Evolutionary conservation across 2,797 vertebrate genomes (phyloP), one percentile per base, ranked within the genome.

Genomic region (Furcifer pardalis): DNA sequence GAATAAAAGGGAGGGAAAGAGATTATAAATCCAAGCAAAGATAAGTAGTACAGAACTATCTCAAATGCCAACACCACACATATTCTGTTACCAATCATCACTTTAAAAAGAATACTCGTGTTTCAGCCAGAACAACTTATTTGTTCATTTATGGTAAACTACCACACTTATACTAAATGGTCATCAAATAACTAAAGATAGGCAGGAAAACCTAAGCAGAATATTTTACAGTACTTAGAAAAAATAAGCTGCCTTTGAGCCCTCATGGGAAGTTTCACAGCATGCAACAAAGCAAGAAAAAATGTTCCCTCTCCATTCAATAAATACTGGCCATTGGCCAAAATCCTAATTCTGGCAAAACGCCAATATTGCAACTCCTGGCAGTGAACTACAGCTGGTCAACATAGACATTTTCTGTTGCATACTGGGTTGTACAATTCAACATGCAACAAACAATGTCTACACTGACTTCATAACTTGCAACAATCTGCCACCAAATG

Each of bases 21-120:
- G n/a, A 81, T 62, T 71, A 71, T 71, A 81, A 65, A 86, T 81
- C 76, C 79, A 86, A 69, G 13, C 32, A 77, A n/a, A 71, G 40
- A 27, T 35, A 69, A 59, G 78, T 44, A 52, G 7, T 77, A 27
- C 66, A 76, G 40, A 52, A 76, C 56, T 52, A 27, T 49, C 21
- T 40, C 17, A 21, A 80, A 77, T 0, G 44, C 52, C 23, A 74
- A 37, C 32, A 65, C 35, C 46, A 42, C 9, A 62, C 27, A 44
- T 15, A 72, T 60, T 37, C 37, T 32, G 2, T 77, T 81, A 88
- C 2, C 32, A 89, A 79, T 77, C 2, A n/a, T 32, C 81, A 8
- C 1, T 46, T 2, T 21, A 8, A 17, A 5, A 77, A 25, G 21
- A 1, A 77, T 69, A 81, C 8, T 37, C 49, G 27, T 21, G 23